Base-by-base conservation (phyloP, 2,888 invertebrate genomes). In the Unio pictorum region DNA sequence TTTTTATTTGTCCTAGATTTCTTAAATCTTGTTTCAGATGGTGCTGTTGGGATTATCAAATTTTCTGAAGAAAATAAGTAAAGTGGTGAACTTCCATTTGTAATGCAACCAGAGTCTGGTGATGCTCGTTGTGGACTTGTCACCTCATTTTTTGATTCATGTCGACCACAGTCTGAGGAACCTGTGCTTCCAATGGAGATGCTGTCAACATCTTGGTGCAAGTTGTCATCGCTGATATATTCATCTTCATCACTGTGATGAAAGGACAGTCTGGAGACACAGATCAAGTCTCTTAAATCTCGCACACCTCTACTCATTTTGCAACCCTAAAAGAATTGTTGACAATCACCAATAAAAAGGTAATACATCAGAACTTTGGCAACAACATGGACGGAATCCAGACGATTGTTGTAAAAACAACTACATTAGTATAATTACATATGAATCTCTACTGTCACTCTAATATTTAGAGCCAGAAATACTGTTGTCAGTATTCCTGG, bases 401-500 rank as follows among this genome's bases (percentile, higher is more conserved):
- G 20, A 20, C 61, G 15, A 11, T 23, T 30, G 20, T 15, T 23
- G 30, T 17, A 30, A 18, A 18, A 55, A 64, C 56, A 26, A n/a
- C 18, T 56, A 17, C 20, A 55, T n/a, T 8, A 23, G 28, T 55
- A 4, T 34, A 23, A 65, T 26, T 34, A 30, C 8, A 82, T 65
- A 62, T 80, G 73, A 65, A 85, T 81, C 65, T 83, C 81, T n/a
- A 85, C 73, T 64, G 81, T 71, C 15, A 86, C 74, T 66, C 79
- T 64, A 15, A 83, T 70, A 70, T 86, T 81, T 54, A 84, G 71
- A 30, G 82, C 81, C 66, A 86, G 55, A 58, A 84, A 81, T 28
- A 77, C 64, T 23, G 81, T 78, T 11, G 82, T 79, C 8, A 85
- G 66, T 55, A 94, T 89, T 58, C 94, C 90, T 0, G 95, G 94